Conservation (phyloP, 2,888 invertebrate species). For the Seira musarum region DNA sequence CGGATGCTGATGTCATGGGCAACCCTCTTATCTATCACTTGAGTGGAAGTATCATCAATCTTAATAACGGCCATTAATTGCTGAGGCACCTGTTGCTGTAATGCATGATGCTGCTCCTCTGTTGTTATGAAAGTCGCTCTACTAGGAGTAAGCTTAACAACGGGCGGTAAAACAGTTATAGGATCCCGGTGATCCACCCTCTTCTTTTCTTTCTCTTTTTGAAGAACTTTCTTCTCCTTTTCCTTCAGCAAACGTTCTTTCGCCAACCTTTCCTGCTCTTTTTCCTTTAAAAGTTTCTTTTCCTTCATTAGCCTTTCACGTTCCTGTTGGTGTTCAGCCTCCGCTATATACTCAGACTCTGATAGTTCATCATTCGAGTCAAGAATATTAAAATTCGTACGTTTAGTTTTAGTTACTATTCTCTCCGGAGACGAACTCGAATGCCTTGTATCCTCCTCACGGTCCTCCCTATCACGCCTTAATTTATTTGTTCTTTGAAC, state of each 20-base stretch:
- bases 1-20: slow-evolving; percentile 93
- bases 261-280: too few relatives aligned
- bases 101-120: slow-evolving; percentile 26
- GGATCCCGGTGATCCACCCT: slow-evolving; percentile 40
- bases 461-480: slow-evolving; percentile 70
- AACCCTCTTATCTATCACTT: slow-evolving; percentile 84
- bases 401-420: too few relatives aligned
- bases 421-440: too few relatives aligned
- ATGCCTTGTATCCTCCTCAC: too few relatives aligned
- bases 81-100: not conserved
- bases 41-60: slow-evolving; percentile 37
- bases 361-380: too few relatives aligned
- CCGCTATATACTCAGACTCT: too few relatives aligned
- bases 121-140: not conserved
- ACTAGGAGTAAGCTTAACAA: slow-evolving; percentile 23
- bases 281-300: slow-evolving; percentile 12
- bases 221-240: slow-evolving; percentile 22
- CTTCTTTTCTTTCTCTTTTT: slow-evolving; percentile 52
- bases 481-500: slow-evolving; percentile 29
- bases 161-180: slow-evolving; percentile 44
- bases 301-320: slow-evolving; percentile 46
- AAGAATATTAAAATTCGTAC: too few relatives aligned
- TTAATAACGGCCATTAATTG: slow-evolving; percentile 68
- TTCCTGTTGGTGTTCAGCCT: slow-evolving; percentile 66
- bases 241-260: slow-evolving; percentile 32